A percentile compares a stretch with the other conserved stretches of the same genome.
These are phyloP conservation scores for Cheilosia variabilis DNA, from an alignment of 2,888 invertebrate species.

Conservation along the genomic window DNA sequence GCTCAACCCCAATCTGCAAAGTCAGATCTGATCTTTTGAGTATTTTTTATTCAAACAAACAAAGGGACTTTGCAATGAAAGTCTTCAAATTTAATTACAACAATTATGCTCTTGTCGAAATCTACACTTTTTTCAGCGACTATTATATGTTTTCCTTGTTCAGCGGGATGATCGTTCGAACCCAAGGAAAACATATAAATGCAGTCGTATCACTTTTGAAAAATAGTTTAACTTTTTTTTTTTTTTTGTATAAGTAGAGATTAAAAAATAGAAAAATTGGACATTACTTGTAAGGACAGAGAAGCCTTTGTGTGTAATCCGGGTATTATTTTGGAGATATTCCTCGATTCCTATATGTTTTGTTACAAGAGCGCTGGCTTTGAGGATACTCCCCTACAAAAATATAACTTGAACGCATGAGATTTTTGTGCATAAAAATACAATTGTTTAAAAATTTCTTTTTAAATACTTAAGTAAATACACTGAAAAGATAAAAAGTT, in stretches of 20 bases:
- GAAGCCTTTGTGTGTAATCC: constrained; percentile 59
- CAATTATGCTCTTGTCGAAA: constrained; percentile 76
- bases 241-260: constrained; percentile 76
- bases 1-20: constrained; percentile 79
- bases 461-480: constrained; percentile 74
- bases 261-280: constrained; percentile 79
- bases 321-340: constrained; percentile 55
- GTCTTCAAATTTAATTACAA: constrained; percentile 59
- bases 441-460: constrained; percentile 48
- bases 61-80: constrained; percentile 53
- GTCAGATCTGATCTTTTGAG: constrained; percentile 82
- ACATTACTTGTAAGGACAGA: constrained; percentile 80
- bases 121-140: constrained; percentile 75
- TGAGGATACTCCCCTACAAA: constrained; percentile 81
- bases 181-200: constrained; percentile 66
- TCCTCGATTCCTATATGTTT: constrained; percentile 73
- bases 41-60: constrained; percentile 72
- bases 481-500: constrained; percentile 74
- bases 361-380: constrained; percentile 60
- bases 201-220: constrained; percentile 47
- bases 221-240: constrained; percentile 70
- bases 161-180: constrained; percentile 31
- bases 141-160: constrained; percentile 72
- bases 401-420: constrained; percentile 82
- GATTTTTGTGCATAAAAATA: constrained; percentile 77